These are phyloP conservation scores for Dolichallabes microphthalmus DNA, from an alignment of 2,113 vertebrate genomes.

Conservation along the genomic window DNA sequence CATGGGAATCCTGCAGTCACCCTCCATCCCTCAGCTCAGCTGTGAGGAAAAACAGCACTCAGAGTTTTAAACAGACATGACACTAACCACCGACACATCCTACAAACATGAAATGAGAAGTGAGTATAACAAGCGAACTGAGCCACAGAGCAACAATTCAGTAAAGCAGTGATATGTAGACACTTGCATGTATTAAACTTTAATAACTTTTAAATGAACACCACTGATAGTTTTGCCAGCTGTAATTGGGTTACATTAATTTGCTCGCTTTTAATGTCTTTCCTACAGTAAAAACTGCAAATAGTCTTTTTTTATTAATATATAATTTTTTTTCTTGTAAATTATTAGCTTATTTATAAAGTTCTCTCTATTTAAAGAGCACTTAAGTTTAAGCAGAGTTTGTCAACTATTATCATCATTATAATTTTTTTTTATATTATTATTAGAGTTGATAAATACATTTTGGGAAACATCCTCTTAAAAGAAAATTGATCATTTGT, in stretches of 20 bases:
- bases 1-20: conserved; percentile 62
- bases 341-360: too few relatives aligned
- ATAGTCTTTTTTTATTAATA: too few relatives aligned
- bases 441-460: too few relatives aligned
- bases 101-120: background rate
- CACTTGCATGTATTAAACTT: background rate
- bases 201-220: too few relatives aligned
- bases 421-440: too few relatives aligned
- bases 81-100: background rate
- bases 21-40: conserved; percentile 55
- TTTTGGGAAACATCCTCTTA: too few relatives aligned
- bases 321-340: too few relatives aligned
- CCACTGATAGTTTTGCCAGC: background rate
- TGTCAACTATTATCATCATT: too few relatives aligned
- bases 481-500: too few relatives aligned
- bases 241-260: background rate
- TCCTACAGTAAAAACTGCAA: too few relatives aligned
- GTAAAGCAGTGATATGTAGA: background rate
- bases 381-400: too few relatives aligned
- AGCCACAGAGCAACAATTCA: background rate
- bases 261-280: background rate
- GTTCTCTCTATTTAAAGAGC: too few relatives aligned
- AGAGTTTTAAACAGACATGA: background rate
- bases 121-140: background rate
- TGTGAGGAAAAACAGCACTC: background rate